Conservation (phyloP, 2,113 vertebrate genomes). For the Actenoides hombroni region DNA sequence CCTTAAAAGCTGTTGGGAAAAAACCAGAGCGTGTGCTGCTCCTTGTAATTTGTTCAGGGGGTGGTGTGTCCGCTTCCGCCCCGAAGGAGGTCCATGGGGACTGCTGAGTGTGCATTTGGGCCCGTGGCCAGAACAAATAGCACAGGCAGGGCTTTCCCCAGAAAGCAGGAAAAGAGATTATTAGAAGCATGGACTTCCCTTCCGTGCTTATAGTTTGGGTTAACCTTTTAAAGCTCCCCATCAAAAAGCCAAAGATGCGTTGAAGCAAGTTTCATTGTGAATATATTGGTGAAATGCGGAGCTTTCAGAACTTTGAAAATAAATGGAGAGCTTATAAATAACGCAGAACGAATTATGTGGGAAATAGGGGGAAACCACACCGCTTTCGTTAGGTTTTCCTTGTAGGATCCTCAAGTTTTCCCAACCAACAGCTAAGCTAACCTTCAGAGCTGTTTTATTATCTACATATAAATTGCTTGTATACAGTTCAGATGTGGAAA, state of each 20-base stretch:
- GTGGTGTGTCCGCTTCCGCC: background rate
- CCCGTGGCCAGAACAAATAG: background rate
- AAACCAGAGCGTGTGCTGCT: background rate
- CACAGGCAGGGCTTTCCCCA: background rate
- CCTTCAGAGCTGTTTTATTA: background rate
- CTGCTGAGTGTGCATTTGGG: background rate
- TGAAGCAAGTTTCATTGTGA: background rate
- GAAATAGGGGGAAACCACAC: constrained; percentile 1
- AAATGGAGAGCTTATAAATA: constrained; percentile 5
- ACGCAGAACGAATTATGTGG: background rate
- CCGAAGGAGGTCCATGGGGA: background rate
- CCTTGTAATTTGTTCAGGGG: background rate
- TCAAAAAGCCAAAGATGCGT: background rate
- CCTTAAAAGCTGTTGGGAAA: background rate
- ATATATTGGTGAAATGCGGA: background rate
- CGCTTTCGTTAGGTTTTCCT: constrained; percentile 21
- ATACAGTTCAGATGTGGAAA: background rate
- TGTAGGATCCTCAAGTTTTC: background rate
- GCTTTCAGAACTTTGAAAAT: constrained; percentile 21
- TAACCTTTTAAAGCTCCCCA: background rate
- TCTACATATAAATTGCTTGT: background rate
- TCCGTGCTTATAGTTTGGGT: background rate
- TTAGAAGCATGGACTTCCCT: background rate
- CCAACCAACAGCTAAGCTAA: background rate
- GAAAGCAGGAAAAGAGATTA: background rate